These are phyloP conservation scores for Turritopsis rubra DNA, from an alignment of 30 jellyfish, hydroid and myxozoan species.

Conservation along the genomic window DNA sequence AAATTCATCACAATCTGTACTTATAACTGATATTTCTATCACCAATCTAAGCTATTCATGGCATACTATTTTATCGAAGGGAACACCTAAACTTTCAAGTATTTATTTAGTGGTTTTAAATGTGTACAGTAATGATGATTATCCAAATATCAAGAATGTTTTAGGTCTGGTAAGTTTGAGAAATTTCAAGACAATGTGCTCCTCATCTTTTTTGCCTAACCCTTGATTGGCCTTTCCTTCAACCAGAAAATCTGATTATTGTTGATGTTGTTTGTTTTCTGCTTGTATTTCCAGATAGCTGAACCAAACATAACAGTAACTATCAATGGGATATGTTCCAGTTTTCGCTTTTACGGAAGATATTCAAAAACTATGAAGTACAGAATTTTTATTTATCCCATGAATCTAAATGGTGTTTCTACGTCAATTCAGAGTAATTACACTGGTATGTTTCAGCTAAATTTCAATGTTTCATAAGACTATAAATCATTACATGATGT, in stretches of 20 bases:
- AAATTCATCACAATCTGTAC: not conserved
- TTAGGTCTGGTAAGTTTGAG: not conserved
- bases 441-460: too few relatives aligned
- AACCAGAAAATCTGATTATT: not conserved
- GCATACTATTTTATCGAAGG: not conserved
- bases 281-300: not conserved
- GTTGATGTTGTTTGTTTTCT: not conserved
- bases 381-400: not conserved
- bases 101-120: not conserved
- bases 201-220: not conserved
- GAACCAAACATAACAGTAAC: not conserved
- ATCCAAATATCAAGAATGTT: conserved; percentile 4
- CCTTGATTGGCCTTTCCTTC: not conserved
- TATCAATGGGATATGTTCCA: not conserved
- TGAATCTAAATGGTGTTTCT: not conserved
- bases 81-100: not conserved
- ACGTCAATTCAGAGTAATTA: not conserved
- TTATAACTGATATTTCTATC: not conserved
- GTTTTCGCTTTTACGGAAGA: not conserved
- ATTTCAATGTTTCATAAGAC: too few relatives aligned
- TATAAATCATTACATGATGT: too few relatives aligned
- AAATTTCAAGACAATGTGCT: not conserved
- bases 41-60: not conserved
- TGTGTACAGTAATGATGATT: not conserved
- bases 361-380: not conserved